A percentile compares a stretch with the other conserved stretches of the same genome.
phyloP scores from a whole-genome alignment of 1,140 invertebrate genomes.

The Lutraria rhynchaena region DNA sequence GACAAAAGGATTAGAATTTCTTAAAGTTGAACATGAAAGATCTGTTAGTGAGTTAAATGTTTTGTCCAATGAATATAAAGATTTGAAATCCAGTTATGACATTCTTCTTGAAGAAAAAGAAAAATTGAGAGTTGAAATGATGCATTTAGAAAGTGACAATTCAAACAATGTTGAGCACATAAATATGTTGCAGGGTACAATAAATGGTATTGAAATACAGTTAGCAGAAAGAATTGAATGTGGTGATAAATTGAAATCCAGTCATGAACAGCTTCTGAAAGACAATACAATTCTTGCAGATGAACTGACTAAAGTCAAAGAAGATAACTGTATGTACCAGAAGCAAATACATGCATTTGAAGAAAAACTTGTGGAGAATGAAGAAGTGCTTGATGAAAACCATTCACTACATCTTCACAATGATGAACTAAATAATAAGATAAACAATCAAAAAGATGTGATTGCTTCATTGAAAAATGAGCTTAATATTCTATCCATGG shows the following conservation, averaged over 20 bases:
- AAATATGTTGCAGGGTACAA: not conserved
- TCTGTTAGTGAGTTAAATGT: conserved; percentile 8
- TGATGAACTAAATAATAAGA: conserved; percentile 70
- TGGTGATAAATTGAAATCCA: not conserved
- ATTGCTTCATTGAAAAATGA: conserved; percentile 62
- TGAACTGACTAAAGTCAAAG: conserved; percentile 42
- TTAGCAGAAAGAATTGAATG: not conserved
- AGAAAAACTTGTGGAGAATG: conserved; percentile 24
- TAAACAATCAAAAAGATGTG: conserved; percentile 69
- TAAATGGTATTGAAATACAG: conserved; percentile 4
- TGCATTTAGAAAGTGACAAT: conserved; percentile 15
- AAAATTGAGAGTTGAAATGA: conserved; percentile 10
- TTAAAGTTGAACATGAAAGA: conserved; percentile 44
- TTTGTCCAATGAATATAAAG: conserved; percentile 9
- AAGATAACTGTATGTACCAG: conserved; percentile 52
- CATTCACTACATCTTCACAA: conserved; percentile 61
- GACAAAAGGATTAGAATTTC: conserved; percentile 33
- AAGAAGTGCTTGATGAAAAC: conserved; percentile 64
- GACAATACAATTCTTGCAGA: conserved; percentile 25
- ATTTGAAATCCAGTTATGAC: conserved; percentile 26
- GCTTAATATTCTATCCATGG: conserved; percentile 46
- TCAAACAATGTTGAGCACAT: not conserved
- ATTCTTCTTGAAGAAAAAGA: conserved; percentile 29
- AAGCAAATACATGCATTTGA: conserved; percentile 46
- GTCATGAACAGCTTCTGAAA: not conserved